Percentiles rank a stretch among this genome's conserved stretches.
phyloP scores from a whole-genome alignment of 2,888 invertebrate genomes.

The Tetramorium bicarinatum region DNA sequence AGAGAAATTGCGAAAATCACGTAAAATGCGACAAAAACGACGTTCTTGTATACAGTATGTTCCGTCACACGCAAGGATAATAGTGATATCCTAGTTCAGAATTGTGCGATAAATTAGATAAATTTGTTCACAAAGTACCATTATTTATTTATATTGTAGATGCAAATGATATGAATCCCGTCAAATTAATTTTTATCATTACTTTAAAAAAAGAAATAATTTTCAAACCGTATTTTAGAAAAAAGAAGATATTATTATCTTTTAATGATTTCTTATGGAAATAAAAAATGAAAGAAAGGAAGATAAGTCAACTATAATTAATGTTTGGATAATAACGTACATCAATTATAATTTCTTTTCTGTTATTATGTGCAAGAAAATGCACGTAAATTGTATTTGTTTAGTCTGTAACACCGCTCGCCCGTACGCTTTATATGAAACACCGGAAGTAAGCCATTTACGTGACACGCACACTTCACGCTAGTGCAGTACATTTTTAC shows the following conservation, averaged over 20 bases:
- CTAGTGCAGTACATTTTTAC: constrained; percentile 15
- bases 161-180: background rate
- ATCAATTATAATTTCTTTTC: background rate
- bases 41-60: background rate
- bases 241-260: background rate
- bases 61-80: background rate
- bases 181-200: background rate
- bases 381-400: constrained; percentile 24
- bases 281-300: background rate
- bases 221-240: background rate
- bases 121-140: background rate
- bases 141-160: background rate
- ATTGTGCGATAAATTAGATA: background rate
- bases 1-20: constrained; percentile 14
- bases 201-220: background rate
- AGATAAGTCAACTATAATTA: constrained; percentile 10
- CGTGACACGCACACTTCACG: constrained; percentile 42
- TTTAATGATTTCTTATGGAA: background rate
- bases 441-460: constrained; percentile 39
- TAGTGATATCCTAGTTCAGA: background rate
- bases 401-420: constrained; percentile 8
- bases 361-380: background rate
- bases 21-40: background rate
- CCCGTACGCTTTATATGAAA: background rate
- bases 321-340: constrained; percentile 6